Evolutionary conservation across 35 echinoderm and acorn worm genomes (phyloP).

Genomic region (Chiridota heheva): DNA sequence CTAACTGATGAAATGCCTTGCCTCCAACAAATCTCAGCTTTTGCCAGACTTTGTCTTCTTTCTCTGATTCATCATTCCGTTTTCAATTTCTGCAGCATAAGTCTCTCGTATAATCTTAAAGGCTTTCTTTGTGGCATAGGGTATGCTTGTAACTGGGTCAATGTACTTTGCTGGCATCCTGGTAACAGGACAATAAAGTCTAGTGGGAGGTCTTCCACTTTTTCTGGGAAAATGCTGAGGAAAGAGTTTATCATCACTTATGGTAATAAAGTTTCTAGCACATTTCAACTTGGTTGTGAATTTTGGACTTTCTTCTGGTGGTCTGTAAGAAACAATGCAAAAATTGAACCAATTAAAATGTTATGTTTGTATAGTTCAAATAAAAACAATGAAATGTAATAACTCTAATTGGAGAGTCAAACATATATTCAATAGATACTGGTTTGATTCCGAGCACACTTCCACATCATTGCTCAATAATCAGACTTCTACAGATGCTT

Average conservation of each 20-base stretch:
- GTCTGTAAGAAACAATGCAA: neutral
- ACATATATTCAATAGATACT: too few relatives aligned
- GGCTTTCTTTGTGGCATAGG: conserved; percentile 89
- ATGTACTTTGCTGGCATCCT: conserved; percentile 85
- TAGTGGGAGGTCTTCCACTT: conserved; percentile 55
- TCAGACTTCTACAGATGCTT: too few relatives aligned
- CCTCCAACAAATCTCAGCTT: too few relatives aligned
- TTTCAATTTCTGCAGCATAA: conserved; percentile 75
- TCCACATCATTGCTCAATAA: too few relatives aligned
- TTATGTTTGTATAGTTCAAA: neutral
- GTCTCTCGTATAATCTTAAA: conserved; percentile 95
- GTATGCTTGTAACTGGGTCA: conserved; percentile 91
- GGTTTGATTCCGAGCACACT: too few relatives aligned
- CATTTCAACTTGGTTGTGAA: conserved; percentile 43
- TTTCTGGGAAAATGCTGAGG: conserved; percentile 62
- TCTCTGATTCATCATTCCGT: conserved; percentile 43
- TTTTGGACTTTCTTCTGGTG: conserved; percentile 16
- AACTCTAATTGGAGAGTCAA: too few relatives aligned
- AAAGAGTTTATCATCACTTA: conserved; percentile 84
- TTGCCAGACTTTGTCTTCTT: conserved; percentile 31
- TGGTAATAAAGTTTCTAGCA: conserved; percentile 88
- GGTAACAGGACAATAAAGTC: conserved; percentile 87
- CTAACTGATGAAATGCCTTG: too few relatives aligned
- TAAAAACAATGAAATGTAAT: too few relatives aligned
- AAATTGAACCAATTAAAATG: neutral